These are phyloP conservation scores for Calameuta pallipes DNA, from an alignment of 2,888 invertebrate genomes.

Conservation along the genomic window DNA sequence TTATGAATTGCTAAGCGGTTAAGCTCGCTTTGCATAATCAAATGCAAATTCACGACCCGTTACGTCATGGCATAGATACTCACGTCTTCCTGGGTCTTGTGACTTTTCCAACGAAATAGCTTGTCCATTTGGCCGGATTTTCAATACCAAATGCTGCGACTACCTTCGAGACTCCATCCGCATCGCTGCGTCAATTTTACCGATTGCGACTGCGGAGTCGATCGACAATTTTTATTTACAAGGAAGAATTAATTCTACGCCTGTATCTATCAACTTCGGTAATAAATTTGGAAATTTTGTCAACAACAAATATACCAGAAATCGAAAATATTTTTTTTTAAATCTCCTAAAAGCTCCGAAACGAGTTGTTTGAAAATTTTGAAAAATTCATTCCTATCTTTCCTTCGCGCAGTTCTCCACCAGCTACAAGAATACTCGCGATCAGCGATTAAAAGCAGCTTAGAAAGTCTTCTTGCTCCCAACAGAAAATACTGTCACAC, in stretches of 20 bases:
- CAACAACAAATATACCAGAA: background rate
- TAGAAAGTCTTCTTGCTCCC: background rate
- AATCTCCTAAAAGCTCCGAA: background rate
- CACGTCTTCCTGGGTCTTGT: constrained; percentile 58
- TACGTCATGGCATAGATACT: constrained; percentile 38
- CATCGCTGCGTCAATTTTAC: background rate
- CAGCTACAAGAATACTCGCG: background rate
- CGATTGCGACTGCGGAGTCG: background rate
- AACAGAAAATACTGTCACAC: background rate
- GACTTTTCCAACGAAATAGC: constrained; percentile 61
- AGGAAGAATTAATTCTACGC: background rate
- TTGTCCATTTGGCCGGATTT: constrained; percentile 49
- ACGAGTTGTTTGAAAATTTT: background rate
- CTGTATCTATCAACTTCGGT: background rate
- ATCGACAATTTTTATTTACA: background rate
- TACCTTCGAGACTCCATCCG: background rate
- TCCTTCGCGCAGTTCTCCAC: background rate
- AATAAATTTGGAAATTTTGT: background rate
- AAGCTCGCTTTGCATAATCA: constrained; percentile 43
- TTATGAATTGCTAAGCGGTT: constrained; percentile 10
- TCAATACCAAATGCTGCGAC: constrained; percentile 11
- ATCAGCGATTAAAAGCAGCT: background rate
- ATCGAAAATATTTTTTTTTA: background rate
- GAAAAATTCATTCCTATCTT: background rate
- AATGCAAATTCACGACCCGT: constrained; percentile 27